Percentiles rank a stretch among this genome's conserved stretches.
Conservation (phyloP, 2,113 vertebrate species). For the Rousettus leschenaultii region DNA sequence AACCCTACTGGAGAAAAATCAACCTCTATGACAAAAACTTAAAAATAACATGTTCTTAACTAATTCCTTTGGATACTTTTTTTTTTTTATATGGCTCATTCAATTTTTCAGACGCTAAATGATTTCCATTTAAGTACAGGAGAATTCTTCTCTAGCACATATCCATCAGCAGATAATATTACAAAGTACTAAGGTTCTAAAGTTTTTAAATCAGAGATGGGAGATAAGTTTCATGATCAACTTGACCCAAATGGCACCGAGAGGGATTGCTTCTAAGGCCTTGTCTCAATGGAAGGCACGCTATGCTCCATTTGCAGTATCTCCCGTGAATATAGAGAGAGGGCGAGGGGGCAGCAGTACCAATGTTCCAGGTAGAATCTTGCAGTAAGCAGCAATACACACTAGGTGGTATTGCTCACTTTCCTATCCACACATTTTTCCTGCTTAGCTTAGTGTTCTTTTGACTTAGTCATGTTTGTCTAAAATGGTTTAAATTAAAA, state of each 20-base stretch:
- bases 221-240: not conserved
- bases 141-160: not conserved
- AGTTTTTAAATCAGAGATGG: conserved; percentile 12
- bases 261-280: not conserved
- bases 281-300: not conserved
- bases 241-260: not conserved
- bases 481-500: conserved; percentile 47
- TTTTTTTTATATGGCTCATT: not conserved
- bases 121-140: not conserved
- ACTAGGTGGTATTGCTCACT: not conserved
- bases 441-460: not conserved
- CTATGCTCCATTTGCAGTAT: not conserved
- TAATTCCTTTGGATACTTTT: conserved; percentile 26
- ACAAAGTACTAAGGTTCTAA: conserved; percentile 9
- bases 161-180: not conserved
- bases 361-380: not conserved
- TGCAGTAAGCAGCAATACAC: not conserved
- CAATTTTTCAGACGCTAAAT: not conserved
- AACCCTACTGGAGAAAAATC: not conserved
- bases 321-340: not conserved
- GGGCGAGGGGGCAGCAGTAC: not conserved
- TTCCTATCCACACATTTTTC: not conserved
- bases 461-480: conserved; percentile 23
- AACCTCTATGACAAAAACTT: not conserved
- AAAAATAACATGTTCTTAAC: conserved; percentile 13